phyloP scores from a whole-genome alignment of 1,140 invertebrate genomes.

The Triops cancriformis region DNA sequence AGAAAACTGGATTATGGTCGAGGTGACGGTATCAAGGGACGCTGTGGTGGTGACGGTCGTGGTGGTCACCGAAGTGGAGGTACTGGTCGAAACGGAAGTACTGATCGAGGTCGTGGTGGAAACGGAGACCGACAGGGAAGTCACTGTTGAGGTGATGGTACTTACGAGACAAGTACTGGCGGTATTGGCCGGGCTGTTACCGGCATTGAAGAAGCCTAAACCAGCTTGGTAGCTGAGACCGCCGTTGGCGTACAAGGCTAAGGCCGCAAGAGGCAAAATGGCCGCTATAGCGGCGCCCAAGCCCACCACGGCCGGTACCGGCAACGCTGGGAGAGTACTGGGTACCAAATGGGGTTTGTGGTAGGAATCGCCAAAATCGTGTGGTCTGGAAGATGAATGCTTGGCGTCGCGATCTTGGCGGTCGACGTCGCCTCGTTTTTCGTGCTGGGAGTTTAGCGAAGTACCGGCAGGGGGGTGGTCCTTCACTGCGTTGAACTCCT shows the following conservation, averaged over 20 bases:
- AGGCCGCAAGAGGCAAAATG: neutral
- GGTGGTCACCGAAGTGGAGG: too few relatives aligned
- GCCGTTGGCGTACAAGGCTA: neutral
- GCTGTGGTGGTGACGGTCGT: neutral
- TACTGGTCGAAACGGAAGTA: too few relatives aligned
- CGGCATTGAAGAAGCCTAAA: too few relatives aligned
- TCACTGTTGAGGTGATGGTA: too few relatives aligned
- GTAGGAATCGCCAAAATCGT: neutral
- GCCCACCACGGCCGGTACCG: neutral
- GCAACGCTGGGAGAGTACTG: neutral
- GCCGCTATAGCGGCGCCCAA: neutral
- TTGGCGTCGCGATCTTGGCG: neutral
- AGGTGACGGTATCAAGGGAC: neutral
- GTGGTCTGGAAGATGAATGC: neutral
- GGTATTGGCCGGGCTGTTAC: too few relatives aligned
- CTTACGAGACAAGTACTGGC: too few relatives aligned
- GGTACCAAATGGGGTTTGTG: neutral
- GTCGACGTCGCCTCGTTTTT: neutral
- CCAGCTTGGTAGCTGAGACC: neutral
- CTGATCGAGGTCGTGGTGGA: too few relatives aligned
- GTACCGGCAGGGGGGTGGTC: neutral
- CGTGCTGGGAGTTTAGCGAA: neutral
- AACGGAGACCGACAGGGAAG: too few relatives aligned
- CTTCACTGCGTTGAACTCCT: neutral
- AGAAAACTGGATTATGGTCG: neutral